phyloP scores from a whole-genome alignment of 1,140 invertebrate genomes.

The Drosophila pectinifera region DNA sequence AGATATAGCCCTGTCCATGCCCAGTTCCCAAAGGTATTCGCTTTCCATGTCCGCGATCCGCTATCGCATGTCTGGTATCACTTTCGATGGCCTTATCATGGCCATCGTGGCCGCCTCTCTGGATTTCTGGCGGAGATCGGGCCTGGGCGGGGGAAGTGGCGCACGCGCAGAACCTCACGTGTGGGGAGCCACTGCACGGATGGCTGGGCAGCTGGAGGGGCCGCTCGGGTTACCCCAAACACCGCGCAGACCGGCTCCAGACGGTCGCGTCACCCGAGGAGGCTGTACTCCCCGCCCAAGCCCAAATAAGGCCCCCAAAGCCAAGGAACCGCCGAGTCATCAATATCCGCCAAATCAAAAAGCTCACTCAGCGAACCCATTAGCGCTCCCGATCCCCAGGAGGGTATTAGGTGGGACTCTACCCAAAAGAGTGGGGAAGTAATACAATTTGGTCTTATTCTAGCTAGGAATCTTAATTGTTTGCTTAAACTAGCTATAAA shows the following conservation, averaged over 20 bases:
- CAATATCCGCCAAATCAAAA: not conserved
- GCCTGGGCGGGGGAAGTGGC: not conserved
- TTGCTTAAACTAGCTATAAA: too few relatives aligned
- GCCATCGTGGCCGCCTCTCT: slow-evolving; percentile 14
- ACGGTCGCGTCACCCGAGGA: slow-evolving; percentile 12
- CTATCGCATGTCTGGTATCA: slow-evolving; percentile 52
- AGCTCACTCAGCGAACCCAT: not conserved
- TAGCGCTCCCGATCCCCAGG: not conserved
- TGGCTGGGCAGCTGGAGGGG: slow-evolving; percentile 12
- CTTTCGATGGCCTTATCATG: slow-evolving; percentile 43
- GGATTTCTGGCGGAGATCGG: not conserved
- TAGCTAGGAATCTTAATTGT: too few relatives aligned
- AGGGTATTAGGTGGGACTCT: not conserved
- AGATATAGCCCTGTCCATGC: not conserved
- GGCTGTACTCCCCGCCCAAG: not conserved
- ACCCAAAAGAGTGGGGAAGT: not conserved
- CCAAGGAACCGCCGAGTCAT: not conserved
- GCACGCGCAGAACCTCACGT: slow-evolving; percentile 38
- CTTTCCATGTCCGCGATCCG: slow-evolving; percentile 34
- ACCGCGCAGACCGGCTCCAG: slow-evolving; percentile 30
- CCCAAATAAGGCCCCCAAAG: not conserved
- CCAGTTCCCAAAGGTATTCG: slow-evolving; percentile 47
- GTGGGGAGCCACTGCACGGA: slow-evolving; percentile 1
- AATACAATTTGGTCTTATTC: too few relatives aligned
- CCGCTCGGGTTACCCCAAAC: slow-evolving; percentile 9